phyloP scores from a whole-genome alignment of 2,113 vertebrate species.

The Collichthys lucidus region DNA sequence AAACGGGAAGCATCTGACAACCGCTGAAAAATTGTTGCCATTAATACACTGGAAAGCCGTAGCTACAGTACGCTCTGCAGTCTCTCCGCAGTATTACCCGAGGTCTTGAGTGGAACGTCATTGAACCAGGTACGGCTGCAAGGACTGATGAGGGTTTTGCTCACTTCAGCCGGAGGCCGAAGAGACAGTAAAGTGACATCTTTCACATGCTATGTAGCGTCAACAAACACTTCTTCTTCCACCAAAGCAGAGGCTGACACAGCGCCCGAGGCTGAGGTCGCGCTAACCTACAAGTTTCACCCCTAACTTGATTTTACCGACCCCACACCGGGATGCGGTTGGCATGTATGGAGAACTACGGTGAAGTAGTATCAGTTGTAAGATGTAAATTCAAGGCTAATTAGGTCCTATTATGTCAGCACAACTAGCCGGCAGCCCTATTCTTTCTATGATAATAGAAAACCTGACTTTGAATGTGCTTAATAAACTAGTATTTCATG shows the following conservation, averaged over 20 bases:
- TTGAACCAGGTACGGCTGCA: conserved; percentile 26
- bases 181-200: conserved; percentile 31
- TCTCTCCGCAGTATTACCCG: not conserved
- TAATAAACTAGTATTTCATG: conserved; percentile 9
- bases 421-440: not conserved
- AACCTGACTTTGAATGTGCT: conserved; percentile 12
- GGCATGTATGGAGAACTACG: not conserved
- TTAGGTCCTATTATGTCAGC: conserved; percentile 23
- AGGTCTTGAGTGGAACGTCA: conserved; percentile 14
- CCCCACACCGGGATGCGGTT: not conserved
- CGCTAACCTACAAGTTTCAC: conserved; percentile 18
- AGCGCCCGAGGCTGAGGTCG: conserved; percentile 32
- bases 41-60: conserved; percentile 12
- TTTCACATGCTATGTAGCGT: conserved; percentile 39
- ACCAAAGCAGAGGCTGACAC: conserved; percentile 13
- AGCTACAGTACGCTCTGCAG: not conserved
- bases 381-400: conserved; percentile 1
- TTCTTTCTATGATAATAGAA: conserved; percentile 19
- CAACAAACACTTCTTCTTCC: conserved; percentile 35
- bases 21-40: conserved; percentile 27
- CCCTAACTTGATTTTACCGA: conserved; percentile 31
- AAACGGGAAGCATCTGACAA: conserved; percentile 27
- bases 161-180: conserved; percentile 34
- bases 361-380: not conserved
- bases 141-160: conserved; percentile 50